These are phyloP conservation scores for Molossus molossus DNA, from an alignment of 2,797 vertebrate genomes.

Conservation along the genomic window DNA sequence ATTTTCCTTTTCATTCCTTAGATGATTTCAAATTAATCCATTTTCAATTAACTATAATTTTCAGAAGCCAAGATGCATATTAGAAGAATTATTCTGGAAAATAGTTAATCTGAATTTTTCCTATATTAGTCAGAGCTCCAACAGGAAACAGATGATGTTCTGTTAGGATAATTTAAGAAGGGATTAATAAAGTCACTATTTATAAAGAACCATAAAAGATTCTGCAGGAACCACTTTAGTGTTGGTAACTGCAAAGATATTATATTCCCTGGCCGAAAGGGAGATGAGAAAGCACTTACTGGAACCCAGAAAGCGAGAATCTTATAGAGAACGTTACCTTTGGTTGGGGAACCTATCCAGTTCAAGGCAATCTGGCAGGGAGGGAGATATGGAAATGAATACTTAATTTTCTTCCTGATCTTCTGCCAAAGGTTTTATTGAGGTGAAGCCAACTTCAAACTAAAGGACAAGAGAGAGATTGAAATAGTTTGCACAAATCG, in stretches of 20 bases:
- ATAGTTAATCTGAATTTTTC: constrained; percentile 63
- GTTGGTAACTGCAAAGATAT: not conserved
- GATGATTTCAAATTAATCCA: constrained; percentile 15
- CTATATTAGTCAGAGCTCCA: constrained; percentile 26
- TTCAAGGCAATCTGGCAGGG: not conserved
- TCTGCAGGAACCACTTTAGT: not conserved
- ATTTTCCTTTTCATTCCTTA: constrained; percentile 44
- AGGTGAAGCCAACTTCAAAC: constrained; percentile 42
- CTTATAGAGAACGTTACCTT: constrained; percentile 34
- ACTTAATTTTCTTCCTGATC: constrained; percentile 55
- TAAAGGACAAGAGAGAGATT: constrained; percentile 2
- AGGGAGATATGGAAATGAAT: not conserved
- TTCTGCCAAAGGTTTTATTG: not conserved
- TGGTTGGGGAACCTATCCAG: not conserved
- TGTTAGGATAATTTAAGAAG: constrained; percentile 54
- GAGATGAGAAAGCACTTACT: not conserved
- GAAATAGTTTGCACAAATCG: not conserved
- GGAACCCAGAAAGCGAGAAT: not conserved
- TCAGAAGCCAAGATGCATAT: constrained; percentile 51
- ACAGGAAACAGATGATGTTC: constrained; percentile 59
- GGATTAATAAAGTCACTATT: constrained; percentile 59
- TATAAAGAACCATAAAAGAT: constrained; percentile 59
- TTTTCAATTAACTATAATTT: constrained; percentile 61
- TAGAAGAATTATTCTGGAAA: constrained; percentile 66
- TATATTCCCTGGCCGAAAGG: not conserved